phyloP scores from a whole-genome alignment of 2,113 vertebrate genomes.

The Lates calcarifer region DNA sequence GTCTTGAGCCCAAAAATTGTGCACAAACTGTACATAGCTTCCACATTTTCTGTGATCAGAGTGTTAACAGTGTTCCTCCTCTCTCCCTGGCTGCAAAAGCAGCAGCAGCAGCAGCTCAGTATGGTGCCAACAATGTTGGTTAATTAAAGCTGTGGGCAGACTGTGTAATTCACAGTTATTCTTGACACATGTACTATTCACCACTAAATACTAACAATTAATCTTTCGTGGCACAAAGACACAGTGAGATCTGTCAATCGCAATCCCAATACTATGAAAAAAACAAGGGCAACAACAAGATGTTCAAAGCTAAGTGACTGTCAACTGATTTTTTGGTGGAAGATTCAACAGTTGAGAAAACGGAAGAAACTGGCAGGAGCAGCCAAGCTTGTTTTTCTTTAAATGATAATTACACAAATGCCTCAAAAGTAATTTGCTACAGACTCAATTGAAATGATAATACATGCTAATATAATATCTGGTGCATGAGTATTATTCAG shows the following conservation, averaged over 20 bases:
- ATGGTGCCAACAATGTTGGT: conserved; percentile 72
- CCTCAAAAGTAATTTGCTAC: conserved; percentile 5
- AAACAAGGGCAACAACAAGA: conserved; percentile 42
- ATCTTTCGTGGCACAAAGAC: conserved; percentile 74
- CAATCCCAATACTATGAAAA: conserved; percentile 28
- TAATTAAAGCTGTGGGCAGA: conserved; percentile 83
- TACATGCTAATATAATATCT: background rate
- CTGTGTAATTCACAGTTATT: conserved; percentile 83
- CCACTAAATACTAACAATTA: conserved; percentile 83
- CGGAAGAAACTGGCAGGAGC: too few species aligned
- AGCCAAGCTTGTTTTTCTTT: background rate
- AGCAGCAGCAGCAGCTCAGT: conserved; percentile 60
- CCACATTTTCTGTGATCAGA: conserved; percentile 18
- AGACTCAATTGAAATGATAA: conserved; percentile 19
- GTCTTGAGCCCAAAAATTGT: background rate
- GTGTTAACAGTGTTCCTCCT: conserved; percentile 37
- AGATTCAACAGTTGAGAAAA: conserved; percentile 14
- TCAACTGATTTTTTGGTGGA: conserved; percentile 45
- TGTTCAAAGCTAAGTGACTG: conserved; percentile 54
- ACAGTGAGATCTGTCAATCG: conserved; percentile 67
- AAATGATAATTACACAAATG: conserved; percentile 16
- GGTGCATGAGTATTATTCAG: background rate
- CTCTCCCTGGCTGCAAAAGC: conserved; percentile 57
- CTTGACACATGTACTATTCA: conserved; percentile 80
- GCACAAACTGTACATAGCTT: conserved; percentile 23